These are phyloP conservation scores for Greenwoodochromis staneri DNA, from an alignment of 2,113 vertebrate genomes.

Conservation along the genomic window DNA sequence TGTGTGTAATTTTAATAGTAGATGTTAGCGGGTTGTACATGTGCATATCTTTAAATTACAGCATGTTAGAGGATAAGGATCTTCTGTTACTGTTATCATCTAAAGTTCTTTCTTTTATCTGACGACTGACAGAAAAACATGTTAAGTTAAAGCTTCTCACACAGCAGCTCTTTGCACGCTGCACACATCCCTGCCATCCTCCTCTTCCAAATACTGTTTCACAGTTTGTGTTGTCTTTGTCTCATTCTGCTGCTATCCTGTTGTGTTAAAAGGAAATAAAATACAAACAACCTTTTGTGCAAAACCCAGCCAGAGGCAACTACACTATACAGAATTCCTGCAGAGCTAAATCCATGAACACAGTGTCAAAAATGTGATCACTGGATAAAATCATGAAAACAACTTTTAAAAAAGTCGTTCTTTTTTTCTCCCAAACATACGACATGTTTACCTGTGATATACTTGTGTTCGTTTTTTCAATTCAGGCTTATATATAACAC, in stretches of 20 bases:
- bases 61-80: not conserved
- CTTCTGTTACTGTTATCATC: not conserved
- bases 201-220: not conserved
- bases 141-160: not conserved
- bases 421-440: not conserved
- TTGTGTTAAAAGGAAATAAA: not conserved
- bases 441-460: not conserved
- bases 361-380: not conserved
- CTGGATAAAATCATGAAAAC: not conserved
- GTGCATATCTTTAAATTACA: not conserved
- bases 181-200: not conserved
- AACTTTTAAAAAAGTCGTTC: not conserved
- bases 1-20: not conserved
- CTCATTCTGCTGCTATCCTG: not conserved
- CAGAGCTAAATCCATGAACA: not conserved
- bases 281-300: not conserved
- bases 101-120: not conserved
- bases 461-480: not conserved
- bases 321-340: not conserved
- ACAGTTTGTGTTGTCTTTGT: not conserved
- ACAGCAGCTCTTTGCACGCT: not conserved
- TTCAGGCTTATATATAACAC: not conserved
- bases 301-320: not conserved
- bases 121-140: accelerated
- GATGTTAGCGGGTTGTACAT: not conserved